Conservation (phyloP, 1,140 invertebrate species). For the Colletes gigas region DNA sequence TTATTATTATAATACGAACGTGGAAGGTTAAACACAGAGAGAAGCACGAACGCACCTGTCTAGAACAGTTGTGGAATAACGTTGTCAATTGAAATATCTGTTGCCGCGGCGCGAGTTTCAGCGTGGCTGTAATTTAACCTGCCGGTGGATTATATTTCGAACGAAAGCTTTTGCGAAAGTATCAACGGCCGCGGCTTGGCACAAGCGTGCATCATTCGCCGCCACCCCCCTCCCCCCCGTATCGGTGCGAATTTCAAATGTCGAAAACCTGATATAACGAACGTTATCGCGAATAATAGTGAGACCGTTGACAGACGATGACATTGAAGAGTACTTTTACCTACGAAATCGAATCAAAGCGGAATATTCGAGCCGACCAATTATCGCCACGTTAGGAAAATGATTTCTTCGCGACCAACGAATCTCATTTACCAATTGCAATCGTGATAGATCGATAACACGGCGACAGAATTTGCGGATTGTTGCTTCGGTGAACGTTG, state of each 20-base stretch:
- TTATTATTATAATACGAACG: not conserved
- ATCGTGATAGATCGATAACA: not conserved
- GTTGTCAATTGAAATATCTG: conserved; percentile 66
- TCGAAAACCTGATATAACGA: conserved; percentile 64
- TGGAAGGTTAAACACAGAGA: not conserved
- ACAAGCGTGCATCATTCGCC: conserved; percentile 54
- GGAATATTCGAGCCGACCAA: conserved; percentile 65
- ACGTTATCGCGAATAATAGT: conserved; percentile 63
- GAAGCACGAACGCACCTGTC: not conserved
- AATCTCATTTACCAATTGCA: not conserved
- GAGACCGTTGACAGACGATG: conserved; percentile 62
- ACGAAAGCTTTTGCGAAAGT: conserved; percentile 67
- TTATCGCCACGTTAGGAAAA: conserved; percentile 4
- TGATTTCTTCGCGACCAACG: not conserved
- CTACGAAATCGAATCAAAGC: conserved; percentile 58
- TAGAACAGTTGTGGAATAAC: conserved; percentile 57
- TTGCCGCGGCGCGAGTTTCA: conserved; percentile 23
- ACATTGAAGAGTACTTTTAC: conserved; percentile 51
- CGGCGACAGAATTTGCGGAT: not conserved
- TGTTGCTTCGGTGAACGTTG: not conserved
- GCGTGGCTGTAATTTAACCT: conserved; percentile 61
- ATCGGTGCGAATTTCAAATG: conserved; percentile 63
- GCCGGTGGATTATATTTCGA: conserved; percentile 64
- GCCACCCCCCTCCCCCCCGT: conserved; percentile 6
- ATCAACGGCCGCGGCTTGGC: conserved; percentile 38